A percentile compares a stretch with the other conserved stretches of the same genome.
phyloP scores from a whole-genome alignment of 2,797 vertebrate species.

The Pterois miles region DNA sequence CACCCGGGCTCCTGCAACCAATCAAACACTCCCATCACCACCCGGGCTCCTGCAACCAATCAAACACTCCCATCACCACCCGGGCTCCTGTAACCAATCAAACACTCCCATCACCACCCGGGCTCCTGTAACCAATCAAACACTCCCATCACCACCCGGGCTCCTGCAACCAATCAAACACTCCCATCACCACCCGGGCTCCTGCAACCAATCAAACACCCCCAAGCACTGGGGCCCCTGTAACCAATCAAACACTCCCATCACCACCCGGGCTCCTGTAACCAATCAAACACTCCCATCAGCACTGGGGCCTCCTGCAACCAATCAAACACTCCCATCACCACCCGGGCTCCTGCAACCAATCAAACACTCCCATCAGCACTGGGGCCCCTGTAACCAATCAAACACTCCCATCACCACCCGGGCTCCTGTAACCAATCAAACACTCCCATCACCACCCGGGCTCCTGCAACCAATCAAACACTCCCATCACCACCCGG shows the following conservation, averaged over 20 bases:
- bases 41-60: too few relatives aligned
- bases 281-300: too few relatives aligned
- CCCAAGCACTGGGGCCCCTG: neutral
- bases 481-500: neutral
- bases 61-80: neutral
- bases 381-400: neutral
- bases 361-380: neutral
- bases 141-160: neutral
- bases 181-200: neutral
- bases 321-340: neutral
- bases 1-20: neutral
- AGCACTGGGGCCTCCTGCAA: conserved; percentile 80
- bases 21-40: neutral
- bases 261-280: too few relatives aligned
- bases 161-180: neutral
- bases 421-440: conserved; percentile 69
- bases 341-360: neutral
- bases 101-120: neutral
- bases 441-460: neutral
- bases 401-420: conserved; percentile 86
- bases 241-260: neutral
- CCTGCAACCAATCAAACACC: too few relatives aligned
- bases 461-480: conserved; percentile 1
- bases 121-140: too few relatives aligned
- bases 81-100: neutral